These are phyloP conservation scores for Spatula clypeata DNA, from an alignment of 2,797 vertebrate species.

Conservation along the genomic window DNA sequence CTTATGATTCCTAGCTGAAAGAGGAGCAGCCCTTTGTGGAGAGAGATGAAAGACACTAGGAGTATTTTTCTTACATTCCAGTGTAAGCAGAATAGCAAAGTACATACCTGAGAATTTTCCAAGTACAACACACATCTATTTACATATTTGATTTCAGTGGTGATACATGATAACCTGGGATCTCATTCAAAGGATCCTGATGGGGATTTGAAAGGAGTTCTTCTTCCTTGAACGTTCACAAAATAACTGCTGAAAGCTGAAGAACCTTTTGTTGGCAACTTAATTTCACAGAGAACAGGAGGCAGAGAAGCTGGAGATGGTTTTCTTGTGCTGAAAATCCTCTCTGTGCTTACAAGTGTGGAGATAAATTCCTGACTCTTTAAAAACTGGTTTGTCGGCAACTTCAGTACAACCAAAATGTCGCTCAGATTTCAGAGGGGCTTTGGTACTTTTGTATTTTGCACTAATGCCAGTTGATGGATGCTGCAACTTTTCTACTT, in stretches of 20 bases:
- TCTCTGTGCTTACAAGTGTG: background rate
- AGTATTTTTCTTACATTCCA: conserved; percentile 80
- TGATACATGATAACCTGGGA: conserved; percentile 79
- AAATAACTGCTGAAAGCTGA: conserved; percentile 68
- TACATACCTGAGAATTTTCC: conserved; percentile 81
- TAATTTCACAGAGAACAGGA: background rate
- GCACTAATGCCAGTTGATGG: background rate
- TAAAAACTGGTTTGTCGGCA: background rate
- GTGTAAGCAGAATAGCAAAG: conserved; percentile 76
- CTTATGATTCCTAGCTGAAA: conserved; percentile 71
- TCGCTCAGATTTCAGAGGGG: background rate
- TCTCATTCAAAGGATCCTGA: conserved; percentile 76
- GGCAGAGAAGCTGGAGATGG: background rate
- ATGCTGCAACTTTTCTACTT: background rate
- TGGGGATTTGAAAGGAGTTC: conserved; percentile 70
- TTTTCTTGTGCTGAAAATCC: conserved; percentile 52
- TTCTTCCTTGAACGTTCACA: conserved; percentile 70
- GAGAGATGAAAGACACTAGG: conserved; percentile 77
- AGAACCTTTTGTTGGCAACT: conserved; percentile 65
- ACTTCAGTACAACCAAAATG: background rate
- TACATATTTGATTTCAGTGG: conserved; percentile 80
- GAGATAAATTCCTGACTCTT: conserved; percentile 22
- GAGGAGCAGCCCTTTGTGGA: conserved; percentile 69
- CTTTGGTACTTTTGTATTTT: background rate
- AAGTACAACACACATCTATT: conserved; percentile 80